phyloP scores from a whole-genome alignment of 2,797 vertebrate genomes.

The Diglossa cyanea region DNA sequence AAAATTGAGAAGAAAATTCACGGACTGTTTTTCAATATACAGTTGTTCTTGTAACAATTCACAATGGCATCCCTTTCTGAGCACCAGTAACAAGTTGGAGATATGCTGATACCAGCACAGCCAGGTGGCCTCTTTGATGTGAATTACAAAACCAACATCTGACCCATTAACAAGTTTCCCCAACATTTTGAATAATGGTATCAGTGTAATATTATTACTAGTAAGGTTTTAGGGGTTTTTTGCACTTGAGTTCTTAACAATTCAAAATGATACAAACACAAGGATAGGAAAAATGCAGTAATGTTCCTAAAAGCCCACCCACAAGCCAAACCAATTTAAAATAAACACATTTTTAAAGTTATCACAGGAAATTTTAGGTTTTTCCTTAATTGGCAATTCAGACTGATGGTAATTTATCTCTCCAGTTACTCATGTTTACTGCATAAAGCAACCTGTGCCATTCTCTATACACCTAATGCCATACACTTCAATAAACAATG shows the following conservation, averaged over 20 bases:
- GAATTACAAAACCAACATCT: not conserved
- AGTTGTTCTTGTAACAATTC: not conserved
- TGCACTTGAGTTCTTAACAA: not conserved
- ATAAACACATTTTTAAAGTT: not conserved
- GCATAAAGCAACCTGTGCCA: not conserved
- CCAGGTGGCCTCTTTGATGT: not conserved
- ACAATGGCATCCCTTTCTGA: not conserved
- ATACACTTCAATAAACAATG: not conserved
- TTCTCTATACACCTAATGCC: not conserved
- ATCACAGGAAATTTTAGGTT: not conserved
- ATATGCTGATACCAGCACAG: not conserved
- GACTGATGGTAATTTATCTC: not conserved
- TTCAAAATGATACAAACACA: not conserved
- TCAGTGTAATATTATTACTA: not conserved
- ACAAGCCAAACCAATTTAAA: not conserved
- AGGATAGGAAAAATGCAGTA: not conserved
- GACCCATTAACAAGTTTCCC: not conserved
- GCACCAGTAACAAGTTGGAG: not conserved
- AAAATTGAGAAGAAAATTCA: not conserved
- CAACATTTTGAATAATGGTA: not conserved
- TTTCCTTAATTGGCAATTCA: not conserved
- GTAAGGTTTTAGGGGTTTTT: not conserved
- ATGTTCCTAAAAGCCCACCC: not conserved
- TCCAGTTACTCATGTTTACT: not conserved
- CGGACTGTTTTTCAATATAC: not conserved